Percentiles rank a stretch among this genome's conserved stretches.
These are phyloP conservation scores for Lepus oiostolus DNA, from an alignment of 2,797 vertebrate species.

Conservation along the genomic window DNA sequence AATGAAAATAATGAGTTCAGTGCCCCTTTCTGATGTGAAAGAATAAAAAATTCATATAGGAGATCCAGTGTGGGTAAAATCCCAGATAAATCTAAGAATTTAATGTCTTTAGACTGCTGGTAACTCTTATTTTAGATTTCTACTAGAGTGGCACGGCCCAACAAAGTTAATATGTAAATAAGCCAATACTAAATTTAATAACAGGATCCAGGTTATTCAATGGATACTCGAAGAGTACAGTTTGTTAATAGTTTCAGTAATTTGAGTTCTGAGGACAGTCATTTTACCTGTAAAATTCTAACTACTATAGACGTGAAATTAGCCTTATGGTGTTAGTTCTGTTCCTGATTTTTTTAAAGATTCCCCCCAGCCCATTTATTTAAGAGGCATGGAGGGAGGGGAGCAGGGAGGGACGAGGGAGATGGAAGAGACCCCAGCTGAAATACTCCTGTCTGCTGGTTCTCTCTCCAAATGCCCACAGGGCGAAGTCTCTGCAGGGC, in stretches of 20 bases:
- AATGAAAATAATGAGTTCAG: not conserved
- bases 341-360: not conserved
- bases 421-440: too few relatives aligned
- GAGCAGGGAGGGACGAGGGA: too few relatives aligned
- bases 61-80: not conserved
- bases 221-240: slow-evolving; percentile 12
- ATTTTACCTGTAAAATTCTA: too few relatives aligned
- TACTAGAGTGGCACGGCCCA: not conserved
- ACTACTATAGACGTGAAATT: not conserved
- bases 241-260: slow-evolving; percentile 21
- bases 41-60: not conserved
- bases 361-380: too few relatives aligned
- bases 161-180: slow-evolving; percentile 19
- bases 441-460: too few relatives aligned
- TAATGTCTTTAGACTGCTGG: not conserved
- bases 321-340: not conserved
- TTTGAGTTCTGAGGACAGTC: slow-evolving; percentile 32
- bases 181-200: slow-evolving; percentile 33
- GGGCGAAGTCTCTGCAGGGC: too few relatives aligned
- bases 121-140: not conserved
- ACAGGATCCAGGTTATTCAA: not conserved
- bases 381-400: too few relatives aligned
- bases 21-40: not conserved
- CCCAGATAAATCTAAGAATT: not conserved
- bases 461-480: too few relatives aligned